phyloP scores from a whole-genome alignment of 2,888 invertebrate species.

The Dasysyrphus tricinctus region DNA sequence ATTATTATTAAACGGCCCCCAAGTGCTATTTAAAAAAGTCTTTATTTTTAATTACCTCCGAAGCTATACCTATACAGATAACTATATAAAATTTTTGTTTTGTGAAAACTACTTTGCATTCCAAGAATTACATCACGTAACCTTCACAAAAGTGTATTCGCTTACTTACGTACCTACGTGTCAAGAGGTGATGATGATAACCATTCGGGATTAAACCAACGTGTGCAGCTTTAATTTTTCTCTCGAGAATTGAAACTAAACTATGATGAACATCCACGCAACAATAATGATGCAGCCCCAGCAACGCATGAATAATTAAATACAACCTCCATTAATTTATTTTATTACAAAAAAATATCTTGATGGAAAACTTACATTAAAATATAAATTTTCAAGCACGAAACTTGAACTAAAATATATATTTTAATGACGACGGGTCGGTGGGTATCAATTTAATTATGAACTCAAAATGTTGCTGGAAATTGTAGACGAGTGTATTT shows the following conservation, averaged over 20 bases:
- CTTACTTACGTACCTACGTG: neutral
- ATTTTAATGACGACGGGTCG: neutral
- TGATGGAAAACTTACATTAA: neutral
- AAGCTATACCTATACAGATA: neutral
- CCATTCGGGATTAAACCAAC: neutral
- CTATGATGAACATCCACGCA: neutral
- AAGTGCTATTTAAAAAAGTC: neutral
- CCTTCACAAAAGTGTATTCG: neutral
- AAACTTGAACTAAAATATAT: neutral
- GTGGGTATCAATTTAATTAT: neutral
- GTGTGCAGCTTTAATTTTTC: neutral
- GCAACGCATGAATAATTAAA: neutral
- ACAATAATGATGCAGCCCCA: neutral
- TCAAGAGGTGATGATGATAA: constrained; percentile 1
- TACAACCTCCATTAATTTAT: neutral
- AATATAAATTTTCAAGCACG: neutral
- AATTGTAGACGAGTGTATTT: no score
- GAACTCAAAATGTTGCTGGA: neutral
- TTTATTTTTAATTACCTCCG: neutral
- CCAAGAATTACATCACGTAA: neutral
- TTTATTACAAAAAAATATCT: neutral
- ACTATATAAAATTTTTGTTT: neutral
- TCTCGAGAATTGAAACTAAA: neutral
- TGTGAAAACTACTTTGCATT: neutral
- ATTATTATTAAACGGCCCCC: neutral